Base-by-base conservation (phyloP, 2,888 invertebrate species). In the Chrysina gloriosa region DNA sequence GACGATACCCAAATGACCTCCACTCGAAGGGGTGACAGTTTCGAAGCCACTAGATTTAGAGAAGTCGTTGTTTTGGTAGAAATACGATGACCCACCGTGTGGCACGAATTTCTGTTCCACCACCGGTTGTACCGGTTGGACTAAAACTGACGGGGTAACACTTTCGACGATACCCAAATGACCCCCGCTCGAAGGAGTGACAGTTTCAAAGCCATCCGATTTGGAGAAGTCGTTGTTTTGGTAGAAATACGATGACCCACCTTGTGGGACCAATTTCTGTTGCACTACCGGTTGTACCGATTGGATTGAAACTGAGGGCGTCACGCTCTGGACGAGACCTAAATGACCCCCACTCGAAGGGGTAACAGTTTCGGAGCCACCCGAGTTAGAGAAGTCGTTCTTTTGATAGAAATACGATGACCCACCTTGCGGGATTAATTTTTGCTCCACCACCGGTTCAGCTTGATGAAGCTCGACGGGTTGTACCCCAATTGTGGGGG, bases 381-480 rank as follows among this genome's bases (percentile, higher is more conserved):
- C 23, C 2, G 52, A 31, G 16, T 52, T 31, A 0, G 6, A 3
- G 0, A 29, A 14, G 19, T 52, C 52, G 29, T 52, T 31, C 3
- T 19, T 52, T 52, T 52, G 31, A 31, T 52, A 19, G 52, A 52
- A 52, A 31, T 52, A 52, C 11, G 58, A 58, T 19, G 16, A 9
- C 6, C 50, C 50, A 31, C 14, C 52, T 7, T 52, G 52, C 4
- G 42, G 19, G 7, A 31, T 16, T 3, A 29, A 7, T 14, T 27
- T 27, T 3, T 39, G 39, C 23, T 36, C 21, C n/a, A 27, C 29
- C 6, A 31, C 2, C 1, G 52, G 31, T 52, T 52, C 31, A n/a
- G n/a, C n/a, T n/a, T n/a, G n/a, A n/a, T n/a, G 29, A 29, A 29
- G 4, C 36, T 2, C 36, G 3, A 52, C 19, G 2, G 42, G 39